phyloP scores from a whole-genome alignment of 1,140 invertebrate species.

The Aethina tumida region DNA sequence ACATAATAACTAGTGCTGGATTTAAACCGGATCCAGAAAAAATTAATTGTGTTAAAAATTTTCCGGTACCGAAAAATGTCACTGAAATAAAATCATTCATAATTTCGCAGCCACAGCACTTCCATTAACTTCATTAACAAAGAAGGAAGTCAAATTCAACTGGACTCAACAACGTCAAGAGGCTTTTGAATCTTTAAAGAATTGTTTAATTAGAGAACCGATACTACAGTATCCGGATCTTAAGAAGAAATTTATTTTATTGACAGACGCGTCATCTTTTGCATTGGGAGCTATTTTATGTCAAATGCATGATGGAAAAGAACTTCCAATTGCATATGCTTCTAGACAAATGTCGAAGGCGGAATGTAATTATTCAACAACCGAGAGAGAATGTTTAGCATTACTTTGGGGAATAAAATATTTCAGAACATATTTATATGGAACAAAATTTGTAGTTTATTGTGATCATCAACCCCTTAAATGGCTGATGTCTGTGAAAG shows the following conservation, averaged over 20 bases:
- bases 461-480: conserved; percentile 35
- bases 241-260: conserved; percentile 24
- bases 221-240: too few relatives aligned
- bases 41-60: conserved; percentile 19
- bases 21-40: conserved; percentile 20
- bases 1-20: conserved; percentile 13
- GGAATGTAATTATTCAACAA: conserved; percentile 27
- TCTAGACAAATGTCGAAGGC: conserved; percentile 5
- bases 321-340: conserved; percentile 8
- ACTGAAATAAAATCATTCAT: conserved; percentile 27
- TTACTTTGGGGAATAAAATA: conserved; percentile 37
- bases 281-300: conserved; percentile 20
- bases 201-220: too few relatives aligned
- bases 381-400: conserved; percentile 22
- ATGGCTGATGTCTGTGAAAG: conserved; percentile 31
- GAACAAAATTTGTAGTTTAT: conserved; percentile 31
- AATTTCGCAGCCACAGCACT: too few relatives aligned
- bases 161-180: too few relatives aligned
- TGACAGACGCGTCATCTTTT: conserved; percentile 17
- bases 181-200: too few relatives aligned
- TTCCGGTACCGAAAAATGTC: conserved; percentile 18
- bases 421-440: conserved; percentile 27
- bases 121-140: too few relatives aligned
- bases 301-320: conserved; percentile 9
- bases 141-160: too few relatives aligned